Evolutionary conservation across 2,888 invertebrate species (phyloP), one percentile per base, ranked within the genome.

Genomic region (Xylota sylvarum): DNA sequence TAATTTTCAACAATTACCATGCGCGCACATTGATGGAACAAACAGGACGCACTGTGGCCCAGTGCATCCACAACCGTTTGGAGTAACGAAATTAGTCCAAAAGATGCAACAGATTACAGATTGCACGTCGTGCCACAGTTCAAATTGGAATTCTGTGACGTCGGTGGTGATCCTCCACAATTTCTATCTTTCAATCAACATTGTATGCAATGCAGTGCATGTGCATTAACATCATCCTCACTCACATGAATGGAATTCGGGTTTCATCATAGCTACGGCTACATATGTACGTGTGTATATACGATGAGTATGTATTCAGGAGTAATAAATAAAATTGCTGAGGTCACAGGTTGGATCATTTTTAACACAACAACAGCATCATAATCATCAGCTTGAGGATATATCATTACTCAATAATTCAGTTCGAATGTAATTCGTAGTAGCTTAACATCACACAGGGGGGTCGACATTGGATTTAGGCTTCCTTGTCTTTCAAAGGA

Each of bases 311-410:
- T 64, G 52, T 64, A 46, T 55, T 65, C 55, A 67, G 77, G 50
- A 77, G 77, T 67, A 67, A 77, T 77, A 77, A 77, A 77, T 77
- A 67, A 77, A 69, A 77, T 77, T 58, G 58, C 19, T 17, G 27
- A 17, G 77, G 58, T 77, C 67, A 67, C 50, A 50, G 77, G 77
- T 67, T 67, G 67, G 67, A 67, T 67, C 77, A 77, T 77, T 77
- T 77, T 77, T 67, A 77, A 77, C 77, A 77, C 77, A 77, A 77
- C 77, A 69, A 56, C 67, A 50, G 77, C 67, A 69, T 69, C 48
- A 77, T 77, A 58, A 67, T 50, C 67, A 77, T 67, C 67, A 60
- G 67, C 77, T 77, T 50, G 67, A 69, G 77, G 67, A 67, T 69
- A 30, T 60, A 50, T 77, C 77, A 77, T 77, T 77, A 69, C 58